A percentile compares a stretch with the other conserved stretches of the same genome.
phyloP scores from a whole-genome alignment of 2,113 vertebrate species.

The Tenrec ecaudatus region DNA sequence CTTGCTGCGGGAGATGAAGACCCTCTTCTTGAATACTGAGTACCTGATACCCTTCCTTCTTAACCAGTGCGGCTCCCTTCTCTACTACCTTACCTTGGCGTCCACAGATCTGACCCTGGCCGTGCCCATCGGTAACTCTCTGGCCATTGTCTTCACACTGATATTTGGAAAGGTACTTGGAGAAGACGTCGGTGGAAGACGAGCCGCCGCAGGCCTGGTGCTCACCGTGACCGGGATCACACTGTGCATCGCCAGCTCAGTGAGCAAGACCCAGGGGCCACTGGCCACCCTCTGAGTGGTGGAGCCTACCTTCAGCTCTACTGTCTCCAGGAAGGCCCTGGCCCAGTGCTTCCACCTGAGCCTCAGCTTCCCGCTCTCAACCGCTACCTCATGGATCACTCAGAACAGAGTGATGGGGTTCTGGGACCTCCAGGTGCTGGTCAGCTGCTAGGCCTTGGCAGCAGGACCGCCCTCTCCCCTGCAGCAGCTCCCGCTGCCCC shows the following conservation, averaged over 20 bases:
- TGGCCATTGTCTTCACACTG: slow-evolving; percentile 93
- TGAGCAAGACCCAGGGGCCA: slow-evolving; percentile 65
- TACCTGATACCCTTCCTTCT: slow-evolving; percentile 94
- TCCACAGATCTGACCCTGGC: slow-evolving; percentile 96
- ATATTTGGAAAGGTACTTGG: slow-evolving; percentile 94
- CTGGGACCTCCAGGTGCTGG: not conserved
- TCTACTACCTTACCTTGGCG: slow-evolving; percentile 95
- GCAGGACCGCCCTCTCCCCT: not conserved
- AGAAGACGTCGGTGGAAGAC: slow-evolving; percentile 88
- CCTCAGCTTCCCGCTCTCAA: slow-evolving; percentile 6
- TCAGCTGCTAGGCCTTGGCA: not conserved
- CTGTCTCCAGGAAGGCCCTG: slow-evolving; percentile 1
- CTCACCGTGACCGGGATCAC: slow-evolving; percentile 90
- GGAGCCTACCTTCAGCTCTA: not conserved
- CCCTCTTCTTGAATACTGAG: slow-evolving; percentile 92
- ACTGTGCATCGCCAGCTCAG: slow-evolving; percentile 90
- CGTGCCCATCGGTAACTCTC: slow-evolving; percentile 95
- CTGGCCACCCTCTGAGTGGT: slow-evolving; percentile 24
- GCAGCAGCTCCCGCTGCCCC: not conserved
- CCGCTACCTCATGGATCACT: slow-evolving; percentile 58
- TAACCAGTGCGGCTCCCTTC: slow-evolving; percentile 95
- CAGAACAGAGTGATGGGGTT: not conserved
- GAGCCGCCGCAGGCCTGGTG: slow-evolving; percentile 90
- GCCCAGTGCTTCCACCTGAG: not conserved
- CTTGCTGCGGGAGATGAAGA: slow-evolving; percentile 91